These are phyloP conservation scores for Ctenomys sociabilis DNA, from an alignment of 2,113 vertebrate species.

Conservation along the genomic window DNA sequence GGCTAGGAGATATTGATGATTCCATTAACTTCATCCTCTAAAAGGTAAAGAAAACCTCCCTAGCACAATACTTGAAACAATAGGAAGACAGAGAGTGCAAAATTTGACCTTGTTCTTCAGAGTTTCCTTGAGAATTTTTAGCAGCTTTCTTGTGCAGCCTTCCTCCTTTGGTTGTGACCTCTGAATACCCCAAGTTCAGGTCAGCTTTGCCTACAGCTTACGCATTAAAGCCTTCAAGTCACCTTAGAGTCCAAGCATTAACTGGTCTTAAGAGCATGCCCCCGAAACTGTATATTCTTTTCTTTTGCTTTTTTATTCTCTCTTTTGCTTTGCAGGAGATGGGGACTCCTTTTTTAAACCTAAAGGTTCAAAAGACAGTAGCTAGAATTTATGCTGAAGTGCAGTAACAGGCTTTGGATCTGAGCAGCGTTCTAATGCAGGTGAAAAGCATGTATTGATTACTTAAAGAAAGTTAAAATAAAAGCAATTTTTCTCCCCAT, in stretches of 20 bases:
- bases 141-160: background rate
- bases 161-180: slow-evolving; percentile 46
- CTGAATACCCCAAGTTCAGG: slow-evolving; percentile 64
- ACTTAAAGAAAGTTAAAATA: slow-evolving; percentile 90
- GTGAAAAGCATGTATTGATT: slow-evolving; percentile 89
- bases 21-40: slow-evolving; percentile 46
- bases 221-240: slow-evolving; percentile 51
- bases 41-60: slow-evolving; percentile 32
- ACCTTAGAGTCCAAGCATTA: slow-evolving; percentile 56
- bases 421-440: slow-evolving; percentile 83
- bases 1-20: background rate
- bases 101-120: slow-evolving; percentile 17
- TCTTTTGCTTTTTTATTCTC: slow-evolving; percentile 36
- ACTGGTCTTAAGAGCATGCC: slow-evolving; percentile 55
- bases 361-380: slow-evolving; percentile 75
- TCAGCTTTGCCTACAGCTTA: slow-evolving; percentile 63
- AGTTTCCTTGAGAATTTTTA: slow-evolving; percentile 40
- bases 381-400: slow-evolving; percentile 83
- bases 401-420: slow-evolving; percentile 81
- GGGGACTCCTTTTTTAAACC: slow-evolving; percentile 73
- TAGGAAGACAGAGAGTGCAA: background rate
- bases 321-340: slow-evolving; percentile 3
- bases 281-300: slow-evolving; percentile 63
- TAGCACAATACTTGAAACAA: slow-evolving; percentile 25
- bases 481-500: slow-evolving; percentile 87